Conservation (phyloP, 2,113 vertebrate species). For the Lota lota region DNA sequence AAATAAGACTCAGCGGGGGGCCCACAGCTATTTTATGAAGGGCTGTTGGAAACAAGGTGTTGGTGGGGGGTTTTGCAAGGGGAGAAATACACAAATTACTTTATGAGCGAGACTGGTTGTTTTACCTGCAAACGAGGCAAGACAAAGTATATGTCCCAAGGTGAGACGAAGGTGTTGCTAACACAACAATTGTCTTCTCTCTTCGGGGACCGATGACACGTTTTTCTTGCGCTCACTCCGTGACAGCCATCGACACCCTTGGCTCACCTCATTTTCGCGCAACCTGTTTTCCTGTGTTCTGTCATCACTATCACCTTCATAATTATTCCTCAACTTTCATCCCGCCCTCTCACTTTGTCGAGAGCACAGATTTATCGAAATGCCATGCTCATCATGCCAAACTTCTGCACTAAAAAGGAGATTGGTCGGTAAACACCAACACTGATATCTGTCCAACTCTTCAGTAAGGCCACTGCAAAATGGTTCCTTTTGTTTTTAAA, state of each 20-base stretch:
- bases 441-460: too few species aligned
- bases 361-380: constrained; percentile 33
- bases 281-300: constrained; percentile 55
- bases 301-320: constrained; percentile 52
- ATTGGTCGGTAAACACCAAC: too few species aligned
- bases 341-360: constrained; percentile 12
- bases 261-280: constrained; percentile 62
- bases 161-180: constrained; percentile 65
- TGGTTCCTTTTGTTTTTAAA: too few species aligned
- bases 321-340: constrained; percentile 60
- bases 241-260: constrained; percentile 56
- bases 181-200: constrained; percentile 56
- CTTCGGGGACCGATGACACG: constrained; percentile 48
- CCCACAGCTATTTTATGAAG: not conserved
- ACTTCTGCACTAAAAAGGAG: not conserved
- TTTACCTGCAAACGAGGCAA: constrained; percentile 46
- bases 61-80: too few species aligned
- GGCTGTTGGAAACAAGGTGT: not conserved
- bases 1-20: constrained; percentile 43
- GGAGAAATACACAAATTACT: constrained; percentile 14
- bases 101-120: constrained; percentile 36
- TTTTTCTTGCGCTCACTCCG: constrained; percentile 37
- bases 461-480: too few species aligned
- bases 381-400: constrained; percentile 31
- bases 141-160: constrained; percentile 50